phyloP scores from a whole-genome alignment of 2,797 vertebrate species.

The Ctenopoma multispine region DNA sequence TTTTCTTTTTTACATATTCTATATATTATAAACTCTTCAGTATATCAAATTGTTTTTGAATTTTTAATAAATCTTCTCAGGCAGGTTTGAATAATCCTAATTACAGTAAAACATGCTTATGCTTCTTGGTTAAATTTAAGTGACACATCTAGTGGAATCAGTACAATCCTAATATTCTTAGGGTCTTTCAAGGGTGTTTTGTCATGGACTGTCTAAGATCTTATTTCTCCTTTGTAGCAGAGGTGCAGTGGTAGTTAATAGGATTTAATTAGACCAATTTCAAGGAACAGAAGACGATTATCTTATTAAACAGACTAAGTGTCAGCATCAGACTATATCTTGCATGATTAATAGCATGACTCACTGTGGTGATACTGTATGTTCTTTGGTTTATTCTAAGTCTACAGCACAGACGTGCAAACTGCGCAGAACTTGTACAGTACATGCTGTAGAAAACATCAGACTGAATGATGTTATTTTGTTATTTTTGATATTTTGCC shows the following conservation, averaged over 20 bases:
- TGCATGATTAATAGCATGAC: conserved; percentile 41
- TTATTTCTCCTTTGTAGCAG: conserved; percentile 36
- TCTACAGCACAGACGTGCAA: background rate
- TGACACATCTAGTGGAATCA: conserved; percentile 12
- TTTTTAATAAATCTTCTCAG: background rate
- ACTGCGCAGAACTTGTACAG: background rate
- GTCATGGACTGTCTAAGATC: conserved; percentile 33
- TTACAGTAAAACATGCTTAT: background rate
- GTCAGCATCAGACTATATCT: conserved; percentile 39
- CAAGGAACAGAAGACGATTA: conserved; percentile 49
- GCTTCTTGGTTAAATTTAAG: background rate
- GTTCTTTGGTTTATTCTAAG: conserved; percentile 15
- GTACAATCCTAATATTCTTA: conserved; percentile 3
- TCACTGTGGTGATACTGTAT: conserved; percentile 13
- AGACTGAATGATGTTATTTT: background rate
- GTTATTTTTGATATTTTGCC: too few relatives aligned
- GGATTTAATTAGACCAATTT: conserved; percentile 47
- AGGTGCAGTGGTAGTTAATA: conserved; percentile 24
- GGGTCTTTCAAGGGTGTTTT: conserved; percentile 27
- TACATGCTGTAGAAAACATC: background rate
- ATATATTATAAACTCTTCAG: background rate
- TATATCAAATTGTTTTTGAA: background rate
- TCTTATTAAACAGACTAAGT: conserved; percentile 56
- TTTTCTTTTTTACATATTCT: background rate
- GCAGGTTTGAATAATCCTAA: background rate